Conservation (phyloP, 92 coral and sea anemone genomes). For the Parazoanthus atlanticus region DNA sequence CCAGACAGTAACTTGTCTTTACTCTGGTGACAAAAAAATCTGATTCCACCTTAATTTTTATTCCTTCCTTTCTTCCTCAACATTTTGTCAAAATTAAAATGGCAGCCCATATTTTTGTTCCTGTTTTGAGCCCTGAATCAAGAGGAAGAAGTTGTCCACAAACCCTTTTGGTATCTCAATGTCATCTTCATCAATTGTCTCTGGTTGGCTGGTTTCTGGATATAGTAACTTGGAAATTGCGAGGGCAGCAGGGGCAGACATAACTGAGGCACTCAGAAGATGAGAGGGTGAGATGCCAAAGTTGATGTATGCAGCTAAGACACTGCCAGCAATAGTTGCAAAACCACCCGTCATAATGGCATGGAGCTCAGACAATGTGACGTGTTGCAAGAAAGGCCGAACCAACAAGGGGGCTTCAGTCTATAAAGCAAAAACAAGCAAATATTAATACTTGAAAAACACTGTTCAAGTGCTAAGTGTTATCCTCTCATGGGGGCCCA, state of each 20-base stretch:
- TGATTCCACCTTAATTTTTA: no score
- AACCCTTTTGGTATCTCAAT: slow-evolving; percentile 83
- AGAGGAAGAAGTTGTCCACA: slow-evolving; percentile 14
- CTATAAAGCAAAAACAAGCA: slow-evolving; percentile 41
- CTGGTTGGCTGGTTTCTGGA: slow-evolving; percentile 89
- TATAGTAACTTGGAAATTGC: slow-evolving; percentile 93
- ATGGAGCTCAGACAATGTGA: slow-evolving; percentile 94
- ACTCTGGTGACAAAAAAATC: neutral
- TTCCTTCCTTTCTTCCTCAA: no score
- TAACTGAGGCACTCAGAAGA: slow-evolving; percentile 90
- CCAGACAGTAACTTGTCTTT: no score
- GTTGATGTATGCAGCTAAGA: slow-evolving; percentile 90
- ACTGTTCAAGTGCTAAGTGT: no score
- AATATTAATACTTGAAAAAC: neutral
- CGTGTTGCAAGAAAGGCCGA: slow-evolving; percentile 82
- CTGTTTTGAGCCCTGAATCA: neutral
- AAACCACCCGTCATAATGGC: slow-evolving; percentile 96
- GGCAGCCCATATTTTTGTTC: neutral
- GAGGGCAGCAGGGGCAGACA: slow-evolving; percentile 98
- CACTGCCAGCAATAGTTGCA: slow-evolving; percentile 98
- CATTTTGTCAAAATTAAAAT: no score
- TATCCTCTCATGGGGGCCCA: no score
- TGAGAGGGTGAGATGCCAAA: slow-evolving; percentile 95
- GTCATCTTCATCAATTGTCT: slow-evolving; percentile 68
- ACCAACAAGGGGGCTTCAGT: slow-evolving; percentile 93